A percentile compares a stretch with the other conserved stretches of the same genome.
Conservation (phyloP, 2,113 vertebrate species). For the Candoia aspera region DNA sequence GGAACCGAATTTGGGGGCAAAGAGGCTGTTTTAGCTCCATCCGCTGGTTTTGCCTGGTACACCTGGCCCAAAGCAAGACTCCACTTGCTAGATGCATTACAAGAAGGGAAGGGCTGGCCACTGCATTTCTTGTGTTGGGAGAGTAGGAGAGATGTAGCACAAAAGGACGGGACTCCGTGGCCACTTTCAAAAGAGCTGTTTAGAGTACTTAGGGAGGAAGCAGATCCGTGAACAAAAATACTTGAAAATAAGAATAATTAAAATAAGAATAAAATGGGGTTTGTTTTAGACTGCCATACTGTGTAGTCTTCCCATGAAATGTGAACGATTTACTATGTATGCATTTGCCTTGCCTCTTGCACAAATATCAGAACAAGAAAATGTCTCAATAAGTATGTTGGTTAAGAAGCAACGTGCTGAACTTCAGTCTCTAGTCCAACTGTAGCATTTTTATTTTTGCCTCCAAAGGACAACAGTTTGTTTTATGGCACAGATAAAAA, state of each 20-base stretch:
- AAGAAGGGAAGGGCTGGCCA: conserved; percentile 80
- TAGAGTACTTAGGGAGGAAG: conserved; percentile 55
- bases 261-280: conserved; percentile 72
- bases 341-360: conserved; percentile 85
- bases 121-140: conserved; percentile 79
- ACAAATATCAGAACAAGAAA: conserved; percentile 80
- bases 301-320: conserved; percentile 96
- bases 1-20: conserved; percentile 83
- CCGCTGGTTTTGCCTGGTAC: conserved; percentile 72
- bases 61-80: conserved; percentile 63
- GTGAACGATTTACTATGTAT: conserved; percentile 89
- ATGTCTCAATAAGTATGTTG: conserved; percentile 72
- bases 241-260: conserved; percentile 85
- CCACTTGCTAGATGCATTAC: conserved; percentile 51
- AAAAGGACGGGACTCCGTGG: conserved; percentile 64
- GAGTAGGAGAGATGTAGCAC: conserved; percentile 74
- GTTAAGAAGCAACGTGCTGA: conserved; percentile 77
- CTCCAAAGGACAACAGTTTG: conserved; percentile 66
- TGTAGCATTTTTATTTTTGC: conserved; percentile 75
- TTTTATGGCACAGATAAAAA: conserved; percentile 65
- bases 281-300: conserved; percentile 85
- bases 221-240: conserved; percentile 81
- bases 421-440: conserved; percentile 77
- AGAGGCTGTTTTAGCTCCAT: conserved; percentile 83
- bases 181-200: conserved; percentile 68